phyloP scores from a whole-genome alignment of 2,797 vertebrate species.

The Leuciscus waleckii region DNA sequence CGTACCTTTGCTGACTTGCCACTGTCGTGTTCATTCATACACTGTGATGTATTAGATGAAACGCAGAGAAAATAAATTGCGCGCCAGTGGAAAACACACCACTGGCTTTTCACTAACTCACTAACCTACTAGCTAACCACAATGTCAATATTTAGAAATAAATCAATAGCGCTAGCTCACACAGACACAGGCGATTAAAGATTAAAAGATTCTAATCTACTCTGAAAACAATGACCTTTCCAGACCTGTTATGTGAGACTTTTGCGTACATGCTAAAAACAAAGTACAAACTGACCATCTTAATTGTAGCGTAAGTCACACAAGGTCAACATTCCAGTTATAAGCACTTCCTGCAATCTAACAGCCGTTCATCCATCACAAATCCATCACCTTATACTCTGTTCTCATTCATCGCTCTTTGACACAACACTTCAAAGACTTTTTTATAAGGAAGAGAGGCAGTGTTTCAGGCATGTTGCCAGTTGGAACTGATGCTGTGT shows the following conservation, averaged over 20 bases:
- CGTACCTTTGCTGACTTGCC: conserved; percentile 46
- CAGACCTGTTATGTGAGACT: conserved; percentile 33
- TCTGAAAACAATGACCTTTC: background rate
- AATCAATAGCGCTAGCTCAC: background rate
- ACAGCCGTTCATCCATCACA: conserved; percentile 51
- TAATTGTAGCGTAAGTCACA: conserved; percentile 19
- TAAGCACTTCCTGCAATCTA: conserved; percentile 36
- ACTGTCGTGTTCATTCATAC: conserved; percentile 51
- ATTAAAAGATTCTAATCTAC: conserved; percentile 22
- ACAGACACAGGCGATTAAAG: conserved; percentile 10
- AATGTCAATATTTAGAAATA: conserved; percentile 23
- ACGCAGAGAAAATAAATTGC: background rate
- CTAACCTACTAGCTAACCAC: conserved; percentile 24
- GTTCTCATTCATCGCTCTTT: conserved; percentile 46
- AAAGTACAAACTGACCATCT: conserved; percentile 27
- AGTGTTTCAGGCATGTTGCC: conserved; percentile 69
- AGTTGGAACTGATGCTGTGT: conserved; percentile 73
- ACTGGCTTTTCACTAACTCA: background rate
- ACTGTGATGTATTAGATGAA: conserved; percentile 15
- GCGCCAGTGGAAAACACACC: background rate
- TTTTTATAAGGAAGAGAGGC: conserved; percentile 30
- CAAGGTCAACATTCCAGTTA: conserved; percentile 48
- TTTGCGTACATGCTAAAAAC: conserved; percentile 21
- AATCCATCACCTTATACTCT: conserved; percentile 41
- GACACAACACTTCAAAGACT: conserved; percentile 47